phyloP scores from a whole-genome alignment of 2,888 invertebrate genomes.

The Rhodophaea formosa region DNA sequence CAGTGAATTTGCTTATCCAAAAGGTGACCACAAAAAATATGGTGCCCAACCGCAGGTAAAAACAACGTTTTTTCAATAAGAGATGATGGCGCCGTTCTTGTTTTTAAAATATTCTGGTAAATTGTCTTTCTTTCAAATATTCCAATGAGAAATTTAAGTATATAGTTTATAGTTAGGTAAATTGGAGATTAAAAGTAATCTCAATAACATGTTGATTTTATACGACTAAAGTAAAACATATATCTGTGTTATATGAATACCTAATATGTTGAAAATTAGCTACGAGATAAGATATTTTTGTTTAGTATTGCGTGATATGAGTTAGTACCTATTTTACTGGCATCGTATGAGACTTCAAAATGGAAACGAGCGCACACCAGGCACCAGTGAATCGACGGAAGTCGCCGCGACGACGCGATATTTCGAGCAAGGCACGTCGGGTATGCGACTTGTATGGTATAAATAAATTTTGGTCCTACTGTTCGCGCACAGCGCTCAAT shows the following conservation, averaged over 20 bases:
- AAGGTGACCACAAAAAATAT: neutral
- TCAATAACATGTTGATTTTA: too few relatives aligned
- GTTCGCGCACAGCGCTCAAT: slow-evolving; percentile 16
- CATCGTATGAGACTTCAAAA: neutral
- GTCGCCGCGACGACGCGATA: slow-evolving; percentile 69
- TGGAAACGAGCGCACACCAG: slow-evolving; percentile 5
- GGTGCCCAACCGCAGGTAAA: neutral
- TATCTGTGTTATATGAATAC: too few relatives aligned
- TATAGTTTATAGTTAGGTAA: neutral
- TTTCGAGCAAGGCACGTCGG: slow-evolving; percentile 68
- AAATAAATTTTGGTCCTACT: slow-evolving; percentile 40
- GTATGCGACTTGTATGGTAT: slow-evolving; percentile 54
- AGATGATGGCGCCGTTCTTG: neutral
- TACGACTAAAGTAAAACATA: too few relatives aligned
- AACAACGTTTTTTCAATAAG: neutral
- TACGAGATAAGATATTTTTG: too few relatives aligned
- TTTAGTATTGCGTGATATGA: too few relatives aligned
- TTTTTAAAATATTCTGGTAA: neutral
- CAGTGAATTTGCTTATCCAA: too few relatives aligned
- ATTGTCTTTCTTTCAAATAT: neutral
- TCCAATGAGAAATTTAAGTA: too few relatives aligned
- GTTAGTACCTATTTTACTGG: neutral
- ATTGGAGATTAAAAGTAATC: too few relatives aligned
- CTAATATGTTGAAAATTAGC: too few relatives aligned
- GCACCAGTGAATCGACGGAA: slow-evolving; percentile 64